Percentiles rank a stretch among this genome's conserved stretches.
These are phyloP conservation scores for Characodon lateralis DNA, from an alignment of 2,797 vertebrate genomes.

Conservation along the genomic window DNA sequence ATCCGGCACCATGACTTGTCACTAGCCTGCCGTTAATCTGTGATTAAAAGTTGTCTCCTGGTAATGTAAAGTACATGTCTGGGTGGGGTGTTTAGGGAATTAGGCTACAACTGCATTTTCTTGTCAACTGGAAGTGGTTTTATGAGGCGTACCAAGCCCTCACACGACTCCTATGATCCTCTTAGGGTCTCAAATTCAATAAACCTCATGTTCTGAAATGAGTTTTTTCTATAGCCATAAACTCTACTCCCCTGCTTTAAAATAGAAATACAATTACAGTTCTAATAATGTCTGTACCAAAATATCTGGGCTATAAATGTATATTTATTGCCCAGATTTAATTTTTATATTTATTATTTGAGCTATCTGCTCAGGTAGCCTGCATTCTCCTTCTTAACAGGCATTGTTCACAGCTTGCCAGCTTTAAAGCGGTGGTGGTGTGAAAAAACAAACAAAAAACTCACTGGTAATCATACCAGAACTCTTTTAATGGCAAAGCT, in stretches of 20 bases:
- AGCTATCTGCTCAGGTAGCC: neutral
- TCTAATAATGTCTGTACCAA: too few relatives aligned
- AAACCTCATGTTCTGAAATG: slow-evolving; percentile 52
- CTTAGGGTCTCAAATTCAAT: slow-evolving; percentile 71
- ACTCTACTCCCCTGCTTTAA: slow-evolving; percentile 44
- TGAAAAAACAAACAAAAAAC: neutral
- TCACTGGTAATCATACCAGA: neutral
- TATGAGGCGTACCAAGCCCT: slow-evolving; percentile 41
- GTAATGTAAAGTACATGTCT: slow-evolving; percentile 55
- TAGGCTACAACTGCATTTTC: slow-evolving; percentile 35
- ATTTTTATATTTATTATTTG: neutral
- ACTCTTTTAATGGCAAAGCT: neutral
- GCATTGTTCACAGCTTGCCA: too few relatives aligned
- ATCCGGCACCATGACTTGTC: slow-evolving; percentile 6
- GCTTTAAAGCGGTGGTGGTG: too few relatives aligned
- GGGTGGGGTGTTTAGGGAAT: slow-evolving; percentile 53
- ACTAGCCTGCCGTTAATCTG: slow-evolving; percentile 49
- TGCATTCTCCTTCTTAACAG: neutral
- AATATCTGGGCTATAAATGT: neutral
- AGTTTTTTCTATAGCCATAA: slow-evolving; percentile 54
- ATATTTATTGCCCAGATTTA: neutral
- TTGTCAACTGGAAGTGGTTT: slow-evolving; percentile 59
- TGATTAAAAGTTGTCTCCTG: slow-evolving; percentile 56
- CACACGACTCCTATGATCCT: slow-evolving; percentile 66
- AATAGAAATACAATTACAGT: too few relatives aligned